Evolutionary conservation across 2,888 invertebrate species (phyloP).

Genomic region (Liopterus haemorrhoidalis): DNA sequence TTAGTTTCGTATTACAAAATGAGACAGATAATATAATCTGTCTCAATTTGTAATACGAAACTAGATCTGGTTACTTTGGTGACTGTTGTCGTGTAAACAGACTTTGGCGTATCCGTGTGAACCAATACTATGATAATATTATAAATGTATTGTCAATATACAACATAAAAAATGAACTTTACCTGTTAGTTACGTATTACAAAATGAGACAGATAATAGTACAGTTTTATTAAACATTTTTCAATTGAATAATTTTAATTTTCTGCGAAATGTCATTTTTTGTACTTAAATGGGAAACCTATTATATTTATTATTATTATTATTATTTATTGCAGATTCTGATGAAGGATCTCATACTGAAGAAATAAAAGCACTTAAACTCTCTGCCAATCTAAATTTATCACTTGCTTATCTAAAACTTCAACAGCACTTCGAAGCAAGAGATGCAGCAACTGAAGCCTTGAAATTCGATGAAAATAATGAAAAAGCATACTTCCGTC

Average conservation of each 20-base stretch:
- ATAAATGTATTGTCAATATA: no score
- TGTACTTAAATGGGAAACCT: constrained; percentile 6
- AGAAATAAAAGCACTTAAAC: constrained; percentile 52
- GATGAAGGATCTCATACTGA: constrained; percentile 45
- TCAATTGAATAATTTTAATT: constrained; percentile 7
- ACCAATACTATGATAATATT: no score
- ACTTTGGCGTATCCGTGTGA: no score
- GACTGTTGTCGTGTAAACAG: no score
- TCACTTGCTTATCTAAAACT: constrained; percentile 75
- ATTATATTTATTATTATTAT: constrained; percentile 4
- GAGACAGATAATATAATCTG: no score
- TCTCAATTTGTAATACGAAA: no score
- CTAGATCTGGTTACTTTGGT: no score
- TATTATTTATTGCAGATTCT: constrained; percentile 36
- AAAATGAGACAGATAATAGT: not conserved
- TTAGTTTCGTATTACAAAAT: no score
- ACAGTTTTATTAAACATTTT: constrained; percentile 1
- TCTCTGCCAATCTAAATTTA: constrained; percentile 73
- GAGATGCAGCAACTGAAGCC: constrained; percentile 69
- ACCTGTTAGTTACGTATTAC: not conserved
- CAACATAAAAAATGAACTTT: constrained; percentile 1
- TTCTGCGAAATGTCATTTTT: constrained; percentile 9
- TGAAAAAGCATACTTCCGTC: constrained; percentile 84
- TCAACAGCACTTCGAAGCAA: constrained; percentile 64
- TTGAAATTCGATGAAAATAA: constrained; percentile 67